These are phyloP conservation scores for Chrysina gloriosa DNA, from an alignment of 2,888 invertebrate species.

Conservation along the genomic window DNA sequence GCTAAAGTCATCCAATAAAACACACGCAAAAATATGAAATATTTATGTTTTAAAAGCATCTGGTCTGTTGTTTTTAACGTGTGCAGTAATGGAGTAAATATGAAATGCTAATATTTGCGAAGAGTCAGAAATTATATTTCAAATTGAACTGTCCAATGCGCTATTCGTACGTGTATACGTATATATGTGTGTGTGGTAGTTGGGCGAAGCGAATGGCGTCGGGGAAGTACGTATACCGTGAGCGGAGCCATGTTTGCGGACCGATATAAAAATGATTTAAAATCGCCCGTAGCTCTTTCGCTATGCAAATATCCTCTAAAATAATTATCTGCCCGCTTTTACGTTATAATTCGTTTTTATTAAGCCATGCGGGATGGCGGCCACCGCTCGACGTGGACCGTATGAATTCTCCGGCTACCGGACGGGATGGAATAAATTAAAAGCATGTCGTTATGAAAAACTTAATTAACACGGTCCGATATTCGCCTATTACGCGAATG, in stretches of 20 bases:
- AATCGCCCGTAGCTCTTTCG: constrained; percentile 52
- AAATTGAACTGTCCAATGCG: constrained; percentile 63
- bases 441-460: constrained; percentile 6
- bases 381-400: not conserved
- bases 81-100: constrained; percentile 64
- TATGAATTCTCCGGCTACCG: constrained; percentile 7
- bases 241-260: constrained; percentile 51
- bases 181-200: not conserved
- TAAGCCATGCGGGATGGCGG: constrained; percentile 18
- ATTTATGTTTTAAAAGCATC: constrained; percentile 57
- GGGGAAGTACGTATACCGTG: no score
- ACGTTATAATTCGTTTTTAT: constrained; percentile 52
- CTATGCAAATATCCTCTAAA: constrained; percentile 53
- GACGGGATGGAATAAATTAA: constrained; percentile 37
- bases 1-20: constrained; percentile 58
- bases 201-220: no score
- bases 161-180: constrained; percentile 22
- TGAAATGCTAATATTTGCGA: constrained; percentile 65
- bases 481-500: not conserved
- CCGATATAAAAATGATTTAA: constrained; percentile 56
- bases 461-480: constrained; percentile 12
- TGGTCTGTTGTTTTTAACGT: constrained; percentile 56
- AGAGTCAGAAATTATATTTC: constrained; percentile 62
- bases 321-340: constrained; percentile 52
- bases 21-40: constrained; percentile 59